Percentiles rank a stretch among this genome's conserved stretches.
phyloP scores from a whole-genome alignment of 1,140 invertebrate species.

The Scylla paramamosain region DNA sequence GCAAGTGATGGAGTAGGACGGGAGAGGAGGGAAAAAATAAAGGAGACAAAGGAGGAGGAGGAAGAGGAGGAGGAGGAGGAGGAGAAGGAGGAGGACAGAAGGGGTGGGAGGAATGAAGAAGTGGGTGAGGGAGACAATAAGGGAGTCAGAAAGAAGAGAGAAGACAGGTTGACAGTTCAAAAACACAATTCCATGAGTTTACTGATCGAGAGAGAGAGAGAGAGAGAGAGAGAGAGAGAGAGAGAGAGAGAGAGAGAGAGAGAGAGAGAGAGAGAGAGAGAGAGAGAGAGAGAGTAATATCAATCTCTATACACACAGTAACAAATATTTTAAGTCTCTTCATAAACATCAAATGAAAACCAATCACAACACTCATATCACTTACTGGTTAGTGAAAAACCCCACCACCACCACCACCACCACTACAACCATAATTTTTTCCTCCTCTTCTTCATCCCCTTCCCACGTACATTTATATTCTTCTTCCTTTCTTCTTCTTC shows the following conservation, averaged over 20 bases:
- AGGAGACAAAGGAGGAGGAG: too few species aligned
- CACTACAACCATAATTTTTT: too few species aligned
- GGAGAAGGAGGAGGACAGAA: not conserved
- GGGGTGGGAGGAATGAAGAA: not conserved
- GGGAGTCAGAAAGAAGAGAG: not conserved
- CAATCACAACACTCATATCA: not conserved
- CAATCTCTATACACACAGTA: not conserved
- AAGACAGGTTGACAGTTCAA: not conserved
- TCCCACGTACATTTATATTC: too few species aligned
- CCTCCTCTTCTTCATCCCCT: too few species aligned
- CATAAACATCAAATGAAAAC: not conserved
- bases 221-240: conserved; percentile 20
- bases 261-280: conserved; percentile 20
- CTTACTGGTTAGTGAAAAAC: not conserved
- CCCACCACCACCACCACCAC: too few species aligned
- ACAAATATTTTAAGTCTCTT: not conserved
- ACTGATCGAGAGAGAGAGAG: not conserved
- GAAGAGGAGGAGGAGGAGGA: not conserved
- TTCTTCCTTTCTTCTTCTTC: too few species aligned
- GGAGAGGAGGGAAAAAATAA: not conserved
- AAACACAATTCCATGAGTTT: not conserved
- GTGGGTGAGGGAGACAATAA: not conserved
- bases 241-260: conserved; percentile 20
- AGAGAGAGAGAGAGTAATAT: not conserved
- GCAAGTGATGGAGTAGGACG: not conserved